Evolutionary conservation across 2,797 vertebrate genomes (phyloP).

Genomic region (Notamacropus eugenii): DNA sequence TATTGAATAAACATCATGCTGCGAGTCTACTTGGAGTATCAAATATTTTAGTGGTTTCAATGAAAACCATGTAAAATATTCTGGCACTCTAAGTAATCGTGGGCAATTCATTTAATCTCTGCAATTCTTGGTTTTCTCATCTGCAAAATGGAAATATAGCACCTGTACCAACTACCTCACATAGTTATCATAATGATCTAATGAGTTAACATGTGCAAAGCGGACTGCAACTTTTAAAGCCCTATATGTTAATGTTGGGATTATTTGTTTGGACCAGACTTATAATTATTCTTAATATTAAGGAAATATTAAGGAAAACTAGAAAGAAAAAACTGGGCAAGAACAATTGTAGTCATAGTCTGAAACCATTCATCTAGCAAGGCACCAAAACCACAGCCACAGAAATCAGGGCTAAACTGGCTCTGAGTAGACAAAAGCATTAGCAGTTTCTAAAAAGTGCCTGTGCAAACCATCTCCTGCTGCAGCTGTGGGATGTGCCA

Average conservation of each 20-base stretch:
- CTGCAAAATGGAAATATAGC: not conserved
- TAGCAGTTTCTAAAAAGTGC: slow-evolving; percentile 3
- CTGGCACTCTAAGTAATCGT: not conserved
- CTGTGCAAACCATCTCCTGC: not conserved
- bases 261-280: not conserved
- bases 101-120: not conserved
- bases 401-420: not conserved
- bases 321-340: not conserved
- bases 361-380: not conserved
- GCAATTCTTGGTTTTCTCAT: not conserved
- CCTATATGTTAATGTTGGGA: not conserved
- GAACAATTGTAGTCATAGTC: not conserved
- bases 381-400: not conserved
- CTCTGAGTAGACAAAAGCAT: not conserved
- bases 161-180: not conserved
- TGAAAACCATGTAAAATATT: not conserved
- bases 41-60: not conserved
- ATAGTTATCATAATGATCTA: not conserved
- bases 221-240: not conserved
- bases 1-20: not conserved
- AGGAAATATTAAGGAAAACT: not conserved
- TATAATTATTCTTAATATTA: not conserved
- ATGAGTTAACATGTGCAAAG: not conserved
- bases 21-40: not conserved
- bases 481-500: not conserved